Evolutionary conservation across 2,888 invertebrate species (phyloP), one percentile per base, ranked within the genome.

Genomic region (Drosophila aldrichi): DNA sequence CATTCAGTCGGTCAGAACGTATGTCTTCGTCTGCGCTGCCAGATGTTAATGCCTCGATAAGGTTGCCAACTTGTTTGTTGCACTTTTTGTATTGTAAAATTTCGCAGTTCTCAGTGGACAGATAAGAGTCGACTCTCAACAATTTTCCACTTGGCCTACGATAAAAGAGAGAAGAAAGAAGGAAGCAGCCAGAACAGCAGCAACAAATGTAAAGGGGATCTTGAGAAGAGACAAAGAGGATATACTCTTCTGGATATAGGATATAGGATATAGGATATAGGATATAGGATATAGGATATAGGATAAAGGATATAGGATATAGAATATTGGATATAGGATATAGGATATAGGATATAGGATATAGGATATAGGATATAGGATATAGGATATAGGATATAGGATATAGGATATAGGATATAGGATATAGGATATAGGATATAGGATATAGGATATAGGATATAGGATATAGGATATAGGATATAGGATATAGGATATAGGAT

Each of bases 81-180:
- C 25, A 41, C 34, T 49, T 43, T 43, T n/a, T 59, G 55, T 59
- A 32, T 73, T 79, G 76, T 66, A 61, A 68, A 74, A 70, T 74
- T 84, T 75, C 67, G 70, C 82, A 77, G 81, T 79, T 75, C 69
- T 74, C 79, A 77, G 63, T 74, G 80, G 44, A 61, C 77, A 77
- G 80, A 81, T 81, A 81, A 77, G 60, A 59, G 41, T 74, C 54
- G 29, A 14, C 41, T 20, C 8, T n/a, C 18, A 40, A 40, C 44
- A 62, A 64, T 66, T 67, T 70, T 57, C 60, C 67, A 60, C 57
- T 79, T 77, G 75, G 58, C 62, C 77, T 76, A 80, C 61, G 77
- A 68, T 40, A 22, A 58, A 22, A 46, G 38, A 40, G 22, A 29
- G 38, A 32, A 34, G 25, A 25, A 7, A n/a, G 8, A 40, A 16